A percentile compares a stretch with the other conserved stretches of the same genome.
These are phyloP conservation scores for Melanotaenia maccullochi DNA, from an alignment of 2,797 vertebrate genomes.

Conservation along the genomic window DNA sequence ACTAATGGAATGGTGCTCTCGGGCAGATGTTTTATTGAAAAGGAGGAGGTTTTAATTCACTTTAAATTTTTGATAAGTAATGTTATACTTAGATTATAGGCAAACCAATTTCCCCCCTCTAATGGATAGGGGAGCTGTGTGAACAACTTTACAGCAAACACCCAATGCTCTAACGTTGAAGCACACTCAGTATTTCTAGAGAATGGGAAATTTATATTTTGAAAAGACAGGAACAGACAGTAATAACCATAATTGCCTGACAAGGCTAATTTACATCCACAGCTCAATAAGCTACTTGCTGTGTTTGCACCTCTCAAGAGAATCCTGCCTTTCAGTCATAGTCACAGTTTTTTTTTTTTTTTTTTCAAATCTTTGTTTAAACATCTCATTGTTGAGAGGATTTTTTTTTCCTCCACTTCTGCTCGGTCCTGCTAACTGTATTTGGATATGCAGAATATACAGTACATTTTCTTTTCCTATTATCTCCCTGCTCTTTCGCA, in stretches of 20 bases:
- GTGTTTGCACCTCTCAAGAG: slow-evolving; percentile 36
- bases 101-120: slow-evolving; percentile 59
- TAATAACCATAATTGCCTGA: slow-evolving; percentile 75
- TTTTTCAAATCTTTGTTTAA: slow-evolving; percentile 18
- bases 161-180: slow-evolving; percentile 52
- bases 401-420: background rate
- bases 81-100: slow-evolving; percentile 73
- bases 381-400: slow-evolving; percentile 9
- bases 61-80: slow-evolving; percentile 72
- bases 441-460: background rate
- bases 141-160: slow-evolving; percentile 63
- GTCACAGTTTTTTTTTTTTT: background rate
- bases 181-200: slow-evolving; percentile 39
- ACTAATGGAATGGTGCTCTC: slow-evolving; percentile 66
- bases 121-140: slow-evolving; percentile 57
- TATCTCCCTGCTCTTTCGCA: background rate
- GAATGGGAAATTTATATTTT: slow-evolving; percentile 53
- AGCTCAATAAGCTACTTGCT: slow-evolving; percentile 62
- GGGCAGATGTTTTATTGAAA: slow-evolving; percentile 76
- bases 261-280: slow-evolving; percentile 61
- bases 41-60: slow-evolving; percentile 70
- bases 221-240: slow-evolving; percentile 63
- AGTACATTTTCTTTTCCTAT: background rate
- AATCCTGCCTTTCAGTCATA: slow-evolving; percentile 30
- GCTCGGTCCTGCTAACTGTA: background rate